Percentiles rank a stretch among this genome's conserved stretches.
Evolutionary conservation across 2,113 vertebrate genomes (phyloP).

Genomic region (Tetraodon nigroviridis): DNA sequence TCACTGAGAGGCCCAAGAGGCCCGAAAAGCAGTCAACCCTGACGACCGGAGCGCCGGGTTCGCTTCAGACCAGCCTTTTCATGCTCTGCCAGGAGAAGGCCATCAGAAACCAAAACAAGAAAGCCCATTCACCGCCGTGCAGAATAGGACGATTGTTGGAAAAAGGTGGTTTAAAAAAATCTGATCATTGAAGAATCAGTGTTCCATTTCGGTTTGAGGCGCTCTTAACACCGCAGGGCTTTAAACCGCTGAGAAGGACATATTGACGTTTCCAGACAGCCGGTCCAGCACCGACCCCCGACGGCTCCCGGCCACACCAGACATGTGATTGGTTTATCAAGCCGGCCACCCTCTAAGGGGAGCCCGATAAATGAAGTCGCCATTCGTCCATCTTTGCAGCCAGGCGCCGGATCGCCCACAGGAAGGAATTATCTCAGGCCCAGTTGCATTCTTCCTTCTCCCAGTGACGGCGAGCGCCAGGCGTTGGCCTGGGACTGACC

Average conservation of each 20-base stretch:
- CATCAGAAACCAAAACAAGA: conserved; percentile 41
- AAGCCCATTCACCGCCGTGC: conserved; percentile 39
- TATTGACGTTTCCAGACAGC: conserved; percentile 52
- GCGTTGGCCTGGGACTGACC: conserved; percentile 37
- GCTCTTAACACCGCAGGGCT: conserved; percentile 20
- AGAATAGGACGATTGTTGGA: conserved; percentile 32
- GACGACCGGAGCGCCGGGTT: conserved; percentile 56
- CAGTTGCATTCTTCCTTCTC: conserved; percentile 41
- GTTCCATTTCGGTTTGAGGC: conserved; percentile 16
- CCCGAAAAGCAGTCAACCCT: conserved; percentile 60
- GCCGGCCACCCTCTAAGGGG: conserved; percentile 31
- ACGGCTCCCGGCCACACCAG: conserved; percentile 43
- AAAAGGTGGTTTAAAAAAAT: conserved; percentile 8
- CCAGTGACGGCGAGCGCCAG: conserved; percentile 41
- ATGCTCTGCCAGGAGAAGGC: conserved; percentile 44
- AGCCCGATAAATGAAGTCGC: conserved; percentile 57
- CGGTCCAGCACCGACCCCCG: conserved; percentile 26
- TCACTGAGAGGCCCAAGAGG: conserved; percentile 60
- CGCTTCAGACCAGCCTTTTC: conserved; percentile 54
- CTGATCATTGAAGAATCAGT: conserved; percentile 14
- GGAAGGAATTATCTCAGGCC: conserved; percentile 47
- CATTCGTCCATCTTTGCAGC: conserved; percentile 41
- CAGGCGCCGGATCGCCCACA: conserved; percentile 10
- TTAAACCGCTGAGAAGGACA: conserved; percentile 45
- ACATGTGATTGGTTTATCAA: conserved; percentile 62